phyloP scores from a whole-genome alignment of 1,140 invertebrate species.

The Zaprionus africanus region DNA sequence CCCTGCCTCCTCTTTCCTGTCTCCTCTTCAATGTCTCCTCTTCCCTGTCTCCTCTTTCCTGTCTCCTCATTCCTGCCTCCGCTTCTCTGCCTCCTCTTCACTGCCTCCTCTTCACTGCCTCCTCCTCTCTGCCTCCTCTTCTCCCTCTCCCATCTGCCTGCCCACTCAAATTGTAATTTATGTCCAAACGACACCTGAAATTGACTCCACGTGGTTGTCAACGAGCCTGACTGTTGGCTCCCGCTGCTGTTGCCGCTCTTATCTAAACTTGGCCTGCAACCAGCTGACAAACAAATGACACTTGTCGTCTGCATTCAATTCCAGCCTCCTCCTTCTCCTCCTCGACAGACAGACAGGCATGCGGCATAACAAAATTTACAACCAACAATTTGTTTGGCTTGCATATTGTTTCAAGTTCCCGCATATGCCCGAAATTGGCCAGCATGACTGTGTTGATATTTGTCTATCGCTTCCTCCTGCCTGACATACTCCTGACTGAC shows the following conservation, averaged over 20 bases:
- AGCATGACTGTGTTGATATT: constrained; percentile 6
- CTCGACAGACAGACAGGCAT: neutral
- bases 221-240: neutral
- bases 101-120: no score
- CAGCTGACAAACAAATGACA: constrained; percentile 59
- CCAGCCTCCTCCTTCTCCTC: constrained; percentile 13
- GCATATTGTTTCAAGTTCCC: constrained; percentile 7
- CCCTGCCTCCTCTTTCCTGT: no score
- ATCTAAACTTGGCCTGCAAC: constrained; percentile 58
- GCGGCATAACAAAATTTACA: constrained; percentile 59
- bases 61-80: neutral
- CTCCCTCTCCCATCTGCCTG: constrained; percentile 17
- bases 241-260: constrained; percentile 33
- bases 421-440: constrained; percentile 15
- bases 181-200: constrained; percentile 71
- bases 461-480: neutral
- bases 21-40: no score
- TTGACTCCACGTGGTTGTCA: constrained; percentile 68
- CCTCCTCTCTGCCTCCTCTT: neutral
- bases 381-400: constrained; percentile 64
- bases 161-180: constrained; percentile 76
- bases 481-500: neutral
- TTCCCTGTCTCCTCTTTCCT: no score
- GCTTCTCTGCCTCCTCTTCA: neutral
- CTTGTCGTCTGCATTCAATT: constrained; percentile 38